Evolutionary conservation across 2,888 invertebrate genomes (phyloP), one percentile per base, ranked within the genome.

Genomic region (Acrocera orbiculus): DNA sequence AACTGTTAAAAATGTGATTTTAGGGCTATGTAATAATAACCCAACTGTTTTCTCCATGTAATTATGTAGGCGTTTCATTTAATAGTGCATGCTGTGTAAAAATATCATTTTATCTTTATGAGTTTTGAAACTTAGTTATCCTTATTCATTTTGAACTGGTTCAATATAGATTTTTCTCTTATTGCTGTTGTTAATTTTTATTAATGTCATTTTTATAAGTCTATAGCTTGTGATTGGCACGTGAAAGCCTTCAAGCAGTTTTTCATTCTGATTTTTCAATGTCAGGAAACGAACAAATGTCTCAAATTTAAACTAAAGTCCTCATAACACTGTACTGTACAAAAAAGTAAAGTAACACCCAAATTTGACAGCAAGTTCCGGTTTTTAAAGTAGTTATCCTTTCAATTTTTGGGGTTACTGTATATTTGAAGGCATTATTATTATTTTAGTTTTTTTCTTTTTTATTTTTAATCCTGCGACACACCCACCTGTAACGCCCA

Each of bases 401-500:
- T 30, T 34, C 35, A 25, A 11, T 17, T 17, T 14, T 17, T 22
- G 19, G 27, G n/a, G n/a, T n/a, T n/a, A n/a, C n/a, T n/a, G n/a
- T n/a, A n/a, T n/a, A n/a, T n/a, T n/a, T n/a, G n/a, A n/a, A n/a
- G n/a, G n/a, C n/a, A n/a, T n/a, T n/a, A n/a, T n/a, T n/a, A n/a
- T 29, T 27, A 23, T 37, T 37, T 34, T 34, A 37, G 34, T 34
- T 27, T 26, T 27, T 23, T 26, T 17, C 24, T 32, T 39, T 35
- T 39, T 37, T 32, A n/a, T n/a, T 26, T 37, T 32, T 37, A 37
- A 37, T 37, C 39, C 39, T 29, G 28, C 23, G 39, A 37, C 39
- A 40, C 39, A 24, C 39, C 39, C 37, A 40, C 39, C 30, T 35
- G 24, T 23, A 23, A 37, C 39, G 39, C 39, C 39, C 24, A 40